Base-by-base conservation (phyloP, 2,888 invertebrate genomes). In the Zygaena filipendulae region DNA sequence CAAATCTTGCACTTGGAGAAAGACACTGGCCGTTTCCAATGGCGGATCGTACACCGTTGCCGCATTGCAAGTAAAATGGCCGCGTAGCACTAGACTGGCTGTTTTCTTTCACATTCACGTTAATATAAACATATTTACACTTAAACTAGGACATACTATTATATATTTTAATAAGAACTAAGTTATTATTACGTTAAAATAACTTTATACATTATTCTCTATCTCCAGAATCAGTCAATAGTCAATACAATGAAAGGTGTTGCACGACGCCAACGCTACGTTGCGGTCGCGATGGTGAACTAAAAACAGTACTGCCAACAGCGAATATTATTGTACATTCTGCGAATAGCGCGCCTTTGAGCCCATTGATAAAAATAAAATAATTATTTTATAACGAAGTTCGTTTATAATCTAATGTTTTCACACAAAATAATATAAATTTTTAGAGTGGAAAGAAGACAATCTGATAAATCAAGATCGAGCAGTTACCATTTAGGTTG, bases 211-310 rank as follows among this genome's bases (percentile, higher is more conserved):
- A 81, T 83, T 81, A 82, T 80, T 77, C 74, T 71, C 67, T 79
- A 80, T 81, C 72, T 77, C 81, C 79, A 75, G 81, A 81, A 74
- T 82, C 81, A 84, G 84, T 85, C 85, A 84, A 85, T 85, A 85
- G 84, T 84, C 85, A 84, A 85, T 85, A 85, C 84, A 84, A 84
- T 84, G 84, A 84, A 85, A 85, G 84, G 85, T 85, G 85, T 84
- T 83, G 82, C 82, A 82, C 82, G 82, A 82, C 79, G 75, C 79
- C 75, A 84, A 82, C 83, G 75, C 81, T 70, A 43, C 77, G 70
- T 56, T 63, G 77, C 74, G 81, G 80, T 64, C 77, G 77, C 81
- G 75, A 80, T 77, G 69, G 71, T 64, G 70, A 79, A 80, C 80
- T 79, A 77, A 70, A 51, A 38, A 38, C 69, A 63, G 54, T 39